These are phyloP conservation scores for Numida meleagris DNA, from an alignment of 2,113 vertebrate species.

Conservation along the genomic window DNA sequence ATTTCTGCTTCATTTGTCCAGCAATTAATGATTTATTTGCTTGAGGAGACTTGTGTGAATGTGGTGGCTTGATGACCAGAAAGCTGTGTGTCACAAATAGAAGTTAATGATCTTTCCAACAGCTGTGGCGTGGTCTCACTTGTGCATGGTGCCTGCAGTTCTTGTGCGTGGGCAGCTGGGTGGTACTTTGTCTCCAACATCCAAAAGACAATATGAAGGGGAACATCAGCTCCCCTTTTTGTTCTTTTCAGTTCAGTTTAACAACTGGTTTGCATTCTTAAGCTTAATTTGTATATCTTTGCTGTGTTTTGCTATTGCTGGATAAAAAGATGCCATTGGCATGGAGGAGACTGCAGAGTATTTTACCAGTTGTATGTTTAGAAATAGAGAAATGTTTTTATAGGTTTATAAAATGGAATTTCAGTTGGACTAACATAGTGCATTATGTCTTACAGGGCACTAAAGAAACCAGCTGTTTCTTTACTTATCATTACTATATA, in stretches of 20 bases:
- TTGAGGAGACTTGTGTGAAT: not conserved
- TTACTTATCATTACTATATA: not conserved
- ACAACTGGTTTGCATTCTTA: not conserved
- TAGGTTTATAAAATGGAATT: not conserved
- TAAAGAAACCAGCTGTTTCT: not conserved
- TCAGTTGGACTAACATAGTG: not conserved
- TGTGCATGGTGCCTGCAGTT: not conserved
- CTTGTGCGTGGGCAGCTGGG: not conserved
- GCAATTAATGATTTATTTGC: not conserved
- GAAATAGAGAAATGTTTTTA: not conserved
- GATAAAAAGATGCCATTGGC: not conserved
- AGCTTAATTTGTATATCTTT: not conserved
- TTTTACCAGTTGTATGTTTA: not conserved
- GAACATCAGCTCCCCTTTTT: not conserved
- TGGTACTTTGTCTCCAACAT: not conserved
- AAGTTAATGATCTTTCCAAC: not conserved
- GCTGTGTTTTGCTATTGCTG: not conserved
- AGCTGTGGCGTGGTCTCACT: not conserved
- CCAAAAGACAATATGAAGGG: not conserved
- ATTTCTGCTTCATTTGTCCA: not conserved
- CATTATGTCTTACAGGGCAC: not conserved
- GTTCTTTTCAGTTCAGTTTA: not conserved
- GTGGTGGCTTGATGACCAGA: not conserved
- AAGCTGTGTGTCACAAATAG: not conserved
- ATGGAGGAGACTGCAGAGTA: not conserved